phyloP scores from a whole-genome alignment of 2,113 vertebrate genomes.

The Mobula birostris region DNA sequence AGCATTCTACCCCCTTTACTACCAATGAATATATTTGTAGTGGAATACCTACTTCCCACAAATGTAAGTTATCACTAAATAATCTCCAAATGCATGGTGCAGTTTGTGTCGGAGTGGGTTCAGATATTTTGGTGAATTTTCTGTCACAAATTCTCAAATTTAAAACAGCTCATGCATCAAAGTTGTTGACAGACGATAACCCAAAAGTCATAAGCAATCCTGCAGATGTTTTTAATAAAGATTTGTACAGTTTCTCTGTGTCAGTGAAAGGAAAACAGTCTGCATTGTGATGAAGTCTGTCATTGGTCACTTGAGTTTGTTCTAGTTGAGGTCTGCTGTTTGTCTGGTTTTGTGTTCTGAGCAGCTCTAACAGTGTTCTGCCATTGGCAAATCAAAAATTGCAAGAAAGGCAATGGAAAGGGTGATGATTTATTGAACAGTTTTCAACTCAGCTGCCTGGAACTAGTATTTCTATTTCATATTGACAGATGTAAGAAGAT shows the following conservation, averaged over 20 bases:
- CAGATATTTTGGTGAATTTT: conserved; percentile 1
- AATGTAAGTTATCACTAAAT: conserved; percentile 21
- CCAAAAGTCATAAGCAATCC: not conserved
- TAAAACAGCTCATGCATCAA: conserved; percentile 28
- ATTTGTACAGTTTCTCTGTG: not conserved
- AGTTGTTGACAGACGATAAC: conserved; percentile 22
- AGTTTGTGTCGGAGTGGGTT: not conserved
- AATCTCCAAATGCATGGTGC: not conserved
- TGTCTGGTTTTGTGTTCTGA: not conserved
- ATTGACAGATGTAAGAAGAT: not conserved
- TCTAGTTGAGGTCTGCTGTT: not conserved
- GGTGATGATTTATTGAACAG: not conserved
- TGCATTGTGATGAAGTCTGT: not conserved
- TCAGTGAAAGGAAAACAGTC: conserved; percentile 27
- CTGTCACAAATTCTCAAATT: not conserved
- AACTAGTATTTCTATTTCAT: not conserved
- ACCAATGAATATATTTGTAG: not conserved
- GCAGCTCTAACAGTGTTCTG: not conserved
- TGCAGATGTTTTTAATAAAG: conserved; percentile 31
- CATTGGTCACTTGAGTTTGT: not conserved
- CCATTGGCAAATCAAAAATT: not conserved
- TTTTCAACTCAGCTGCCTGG: conserved; percentile 9
- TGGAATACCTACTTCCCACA: not conserved
- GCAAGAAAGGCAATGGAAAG: not conserved
- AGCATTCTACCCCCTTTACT: not conserved